phyloP scores from a whole-genome alignment of 2,113 vertebrate genomes.

The Cariama cristata region DNA sequence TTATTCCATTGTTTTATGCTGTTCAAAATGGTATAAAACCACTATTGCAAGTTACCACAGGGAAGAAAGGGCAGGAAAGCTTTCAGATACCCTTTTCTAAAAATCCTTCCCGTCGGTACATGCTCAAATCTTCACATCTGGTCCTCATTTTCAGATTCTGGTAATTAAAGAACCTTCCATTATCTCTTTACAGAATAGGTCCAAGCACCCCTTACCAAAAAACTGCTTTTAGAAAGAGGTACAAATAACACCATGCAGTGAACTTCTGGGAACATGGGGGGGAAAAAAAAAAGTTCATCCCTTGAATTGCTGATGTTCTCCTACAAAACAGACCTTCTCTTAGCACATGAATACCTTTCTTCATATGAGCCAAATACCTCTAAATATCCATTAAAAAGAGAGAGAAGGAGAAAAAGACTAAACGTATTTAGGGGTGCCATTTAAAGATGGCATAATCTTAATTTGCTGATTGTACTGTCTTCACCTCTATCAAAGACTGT shows the following conservation, averaged over 20 bases:
- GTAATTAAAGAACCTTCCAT: neutral
- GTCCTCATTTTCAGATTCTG: neutral
- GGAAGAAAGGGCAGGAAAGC: neutral
- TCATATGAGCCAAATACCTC: neutral
- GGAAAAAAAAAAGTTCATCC: rapidly evolving
- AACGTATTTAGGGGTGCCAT: neutral
- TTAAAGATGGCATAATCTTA: neutral
- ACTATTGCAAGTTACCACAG: neutral
- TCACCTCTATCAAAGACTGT: neutral
- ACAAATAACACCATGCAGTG: neutral
- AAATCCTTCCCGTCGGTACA: neutral
- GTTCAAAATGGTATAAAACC: neutral
- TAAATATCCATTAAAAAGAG: neutral
- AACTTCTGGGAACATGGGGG: neutral
- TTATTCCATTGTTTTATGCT: neutral
- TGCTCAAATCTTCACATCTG: neutral
- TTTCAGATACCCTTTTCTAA: neutral
- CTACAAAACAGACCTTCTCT: neutral
- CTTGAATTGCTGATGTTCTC: neutral
- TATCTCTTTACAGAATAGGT: neutral
- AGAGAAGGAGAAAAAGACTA: neutral
- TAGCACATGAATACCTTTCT: neutral
- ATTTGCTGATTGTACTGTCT: neutral
- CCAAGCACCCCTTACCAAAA: neutral
- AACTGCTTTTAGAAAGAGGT: neutral